A percentile compares a stretch with the other conserved stretches of the same genome.
Conservation (phyloP, 2,888 invertebrate species). For the Hydropsyche betteni region DNA sequence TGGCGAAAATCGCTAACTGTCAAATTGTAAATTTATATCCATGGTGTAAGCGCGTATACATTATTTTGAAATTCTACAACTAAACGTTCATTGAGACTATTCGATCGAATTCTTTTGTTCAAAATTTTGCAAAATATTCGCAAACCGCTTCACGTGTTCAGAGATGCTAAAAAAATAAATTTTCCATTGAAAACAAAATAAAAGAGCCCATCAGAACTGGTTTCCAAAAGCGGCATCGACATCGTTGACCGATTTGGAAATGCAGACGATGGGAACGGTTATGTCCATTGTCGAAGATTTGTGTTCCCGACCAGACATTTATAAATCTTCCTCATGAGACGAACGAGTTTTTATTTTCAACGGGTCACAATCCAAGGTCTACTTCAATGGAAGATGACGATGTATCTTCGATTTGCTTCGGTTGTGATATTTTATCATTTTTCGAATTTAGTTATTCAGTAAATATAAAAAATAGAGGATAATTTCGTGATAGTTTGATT, state of each 20-base stretch:
- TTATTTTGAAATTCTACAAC: too few relatives aligned
- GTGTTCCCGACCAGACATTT: neutral
- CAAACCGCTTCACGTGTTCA: too few relatives aligned
- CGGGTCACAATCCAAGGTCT: slow-evolving; percentile 23
- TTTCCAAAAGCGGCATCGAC: slow-evolving; percentile 16
- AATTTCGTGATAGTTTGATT: too few relatives aligned
- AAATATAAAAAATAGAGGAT: too few relatives aligned
- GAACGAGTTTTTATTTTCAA: slow-evolving; percentile 6
- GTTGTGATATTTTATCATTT: neutral
- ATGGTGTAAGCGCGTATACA: too few relatives aligned
- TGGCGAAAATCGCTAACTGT: too few relatives aligned
- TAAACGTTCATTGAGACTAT: too few relatives aligned
- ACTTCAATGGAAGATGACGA: neutral
- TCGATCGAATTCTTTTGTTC: too few relatives aligned
- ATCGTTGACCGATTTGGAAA: neutral
- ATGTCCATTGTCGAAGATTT: neutral
- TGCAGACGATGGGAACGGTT: slow-evolving; percentile 16
- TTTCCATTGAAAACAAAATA: neutral
- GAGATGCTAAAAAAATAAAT: too few relatives aligned
- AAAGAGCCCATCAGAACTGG: neutral
- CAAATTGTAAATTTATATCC: too few relatives aligned
- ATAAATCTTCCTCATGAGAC: neutral
- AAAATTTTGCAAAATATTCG: too few relatives aligned
- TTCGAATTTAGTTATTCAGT: too few relatives aligned
- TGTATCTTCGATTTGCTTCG: neutral